phyloP scores from a whole-genome alignment of 2,888 invertebrate species.

The Carterocephalus palaemon region DNA sequence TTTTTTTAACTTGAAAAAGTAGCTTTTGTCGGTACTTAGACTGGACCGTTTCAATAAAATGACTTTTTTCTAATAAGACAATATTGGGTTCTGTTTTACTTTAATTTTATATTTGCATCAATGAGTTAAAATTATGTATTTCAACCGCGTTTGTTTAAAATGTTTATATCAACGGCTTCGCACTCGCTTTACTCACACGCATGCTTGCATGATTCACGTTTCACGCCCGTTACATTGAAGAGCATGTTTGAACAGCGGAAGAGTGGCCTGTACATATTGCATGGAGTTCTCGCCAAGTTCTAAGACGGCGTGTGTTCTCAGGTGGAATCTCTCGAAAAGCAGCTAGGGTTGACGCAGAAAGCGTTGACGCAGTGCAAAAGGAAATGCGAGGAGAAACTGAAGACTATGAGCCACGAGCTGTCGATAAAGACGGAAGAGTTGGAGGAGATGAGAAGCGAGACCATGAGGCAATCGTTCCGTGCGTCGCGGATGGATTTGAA shows the following conservation, averaged over 20 bases:
- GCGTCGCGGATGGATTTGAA: slow-evolving; percentile 67
- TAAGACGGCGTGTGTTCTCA: slow-evolving; percentile 74
- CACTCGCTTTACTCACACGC: slow-evolving; percentile 23
- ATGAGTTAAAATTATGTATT: no score
- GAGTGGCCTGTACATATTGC: slow-evolving; percentile 57
- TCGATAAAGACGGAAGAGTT: slow-evolving; percentile 75
- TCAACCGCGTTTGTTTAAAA: slow-evolving; percentile 3
- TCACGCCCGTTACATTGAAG: slow-evolving; percentile 39
- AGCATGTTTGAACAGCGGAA: slow-evolving; percentile 40
- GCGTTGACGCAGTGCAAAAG: slow-evolving; percentile 76
- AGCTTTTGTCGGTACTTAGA: no score
- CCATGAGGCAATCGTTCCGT: slow-evolving; percentile 65
- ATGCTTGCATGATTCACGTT: slow-evolving; percentile 24
- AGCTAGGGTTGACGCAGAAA: slow-evolving; percentile 75
- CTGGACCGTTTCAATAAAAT: no score
- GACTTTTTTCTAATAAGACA: no score
- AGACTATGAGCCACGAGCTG: slow-evolving; percentile 79
- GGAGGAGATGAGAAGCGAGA: slow-evolving; percentile 68
- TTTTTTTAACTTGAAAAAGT: no score
- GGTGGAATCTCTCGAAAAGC: slow-evolving; percentile 79
- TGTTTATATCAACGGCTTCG: slow-evolving; percentile 39
- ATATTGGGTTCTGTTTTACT: no score
- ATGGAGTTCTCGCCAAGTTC: slow-evolving; percentile 48
- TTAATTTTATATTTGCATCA: no score
- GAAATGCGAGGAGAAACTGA: slow-evolving; percentile 76